Evolutionary conservation across 2,113 vertebrate genomes (phyloP).

Genomic region (Pongo pygmaeus): DNA sequence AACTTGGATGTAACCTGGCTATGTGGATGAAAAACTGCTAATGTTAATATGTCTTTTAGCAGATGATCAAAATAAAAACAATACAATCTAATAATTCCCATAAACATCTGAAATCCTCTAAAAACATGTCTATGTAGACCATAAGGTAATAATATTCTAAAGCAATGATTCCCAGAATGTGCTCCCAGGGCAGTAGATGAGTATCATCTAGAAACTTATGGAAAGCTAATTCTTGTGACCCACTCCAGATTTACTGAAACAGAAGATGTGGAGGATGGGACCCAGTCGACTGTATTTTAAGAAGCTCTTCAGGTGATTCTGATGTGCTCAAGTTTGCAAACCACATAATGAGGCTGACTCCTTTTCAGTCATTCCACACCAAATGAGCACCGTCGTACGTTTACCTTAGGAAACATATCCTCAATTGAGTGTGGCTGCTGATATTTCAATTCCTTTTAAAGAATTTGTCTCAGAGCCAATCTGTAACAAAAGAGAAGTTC

Average conservation of each 20-base stretch:
- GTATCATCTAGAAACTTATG: neutral
- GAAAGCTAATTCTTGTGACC: neutral
- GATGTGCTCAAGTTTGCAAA: neutral
- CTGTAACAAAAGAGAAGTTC: constrained; percentile 7
- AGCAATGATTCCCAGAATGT: neutral
- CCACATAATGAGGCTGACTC: neutral
- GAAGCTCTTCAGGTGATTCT: neutral
- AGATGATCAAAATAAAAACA: neutral
- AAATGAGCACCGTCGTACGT: neutral
- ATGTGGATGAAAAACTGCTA: neutral
- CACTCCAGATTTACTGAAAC: neutral
- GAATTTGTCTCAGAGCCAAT: constrained; percentile 16
- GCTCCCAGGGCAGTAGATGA: neutral
- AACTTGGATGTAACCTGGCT: neutral
- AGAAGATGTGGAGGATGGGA: neutral
- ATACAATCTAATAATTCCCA: neutral
- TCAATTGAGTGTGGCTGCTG: neutral
- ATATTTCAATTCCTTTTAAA: neutral
- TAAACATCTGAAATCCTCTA: neutral
- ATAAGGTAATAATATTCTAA: neutral
- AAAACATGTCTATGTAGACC: neutral
- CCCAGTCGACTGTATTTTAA: neutral
- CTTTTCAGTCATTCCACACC: neutral
- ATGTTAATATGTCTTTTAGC: neutral
- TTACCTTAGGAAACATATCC: neutral